Evolutionary conservation across 2,888 invertebrate genomes (phyloP), one percentile per base, ranked within the genome.

Genomic region (Drosophila nr. medialis): DNA sequence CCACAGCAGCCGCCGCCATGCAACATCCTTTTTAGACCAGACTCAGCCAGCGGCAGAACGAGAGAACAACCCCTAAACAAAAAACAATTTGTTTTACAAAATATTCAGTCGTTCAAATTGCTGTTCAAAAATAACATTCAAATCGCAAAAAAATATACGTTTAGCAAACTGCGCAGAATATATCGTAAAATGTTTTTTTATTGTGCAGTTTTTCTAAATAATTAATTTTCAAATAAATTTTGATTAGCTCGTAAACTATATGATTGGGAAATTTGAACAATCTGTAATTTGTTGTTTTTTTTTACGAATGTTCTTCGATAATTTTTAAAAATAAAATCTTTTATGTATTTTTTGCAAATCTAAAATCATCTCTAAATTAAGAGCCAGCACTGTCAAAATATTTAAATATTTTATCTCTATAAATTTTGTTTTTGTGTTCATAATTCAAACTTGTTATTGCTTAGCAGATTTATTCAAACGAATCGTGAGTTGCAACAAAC

Each of bases 21-120:
- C 71, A 77, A 90, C 74, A 87, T 88, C 90, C 77, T 40, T 56
- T 38, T 29, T 36, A 18, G 24, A 36, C 87, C 73, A 84, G 84
- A 87, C 73, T 86, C 67, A 64, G 60, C 45, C 66, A 53, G 34
- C 70, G 70, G 56, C 58, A 38, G 64, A 34, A 29, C 53, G 51
- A 32, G 64, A 60, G 73, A 77, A 66, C 89, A 75, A 89, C 84
- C 84, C 84, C 64, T 84, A 84, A 84, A 36, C 24, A 45, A 69
- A 59, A 78, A 80, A 82, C 66, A 83, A 75, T 80, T 73, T 72
- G 62, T 81, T 72, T 64, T 64, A 60, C 64, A 48, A 51, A 59
- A 45, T 38, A 55, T 66, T 34, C 38, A 38, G 48, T 48, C 24
- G 10, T 40, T 58, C 4, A 6, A 59, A 63, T 30, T 32, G n/a